Evolutionary conservation across 2,888 invertebrate genomes (phyloP).

Genomic region (Adela reaumurella): DNA sequence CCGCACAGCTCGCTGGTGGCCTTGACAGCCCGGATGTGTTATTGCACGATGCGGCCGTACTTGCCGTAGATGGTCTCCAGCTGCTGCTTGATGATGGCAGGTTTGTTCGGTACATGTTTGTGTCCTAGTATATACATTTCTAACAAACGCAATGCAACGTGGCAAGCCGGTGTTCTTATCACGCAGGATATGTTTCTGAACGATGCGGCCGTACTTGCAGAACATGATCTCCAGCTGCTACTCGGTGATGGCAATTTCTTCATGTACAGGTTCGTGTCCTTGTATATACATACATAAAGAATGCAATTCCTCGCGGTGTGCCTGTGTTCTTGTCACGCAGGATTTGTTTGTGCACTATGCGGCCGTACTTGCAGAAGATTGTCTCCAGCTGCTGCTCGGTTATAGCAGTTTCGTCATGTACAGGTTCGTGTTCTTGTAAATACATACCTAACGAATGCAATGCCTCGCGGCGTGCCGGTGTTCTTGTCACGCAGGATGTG

Average conservation of each 20-base stretch:
- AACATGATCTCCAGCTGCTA: too few species aligned
- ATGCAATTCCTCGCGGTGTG: constrained; percentile 77
- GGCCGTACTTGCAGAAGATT: constrained; percentile 84
- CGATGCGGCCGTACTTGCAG: too few species aligned
- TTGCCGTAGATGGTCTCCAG: constrained; percentile 26
- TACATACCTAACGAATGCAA: constrained; percentile 84
- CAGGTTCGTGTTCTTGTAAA: not conserved
- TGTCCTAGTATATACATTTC: constrained; percentile 47
- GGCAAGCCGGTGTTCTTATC: constrained; percentile 87
- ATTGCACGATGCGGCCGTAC: constrained; percentile 1
- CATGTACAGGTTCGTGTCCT: too few species aligned
- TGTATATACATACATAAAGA: not conserved
- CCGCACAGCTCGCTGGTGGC: too few species aligned
- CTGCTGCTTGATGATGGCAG: constrained; percentile 65
- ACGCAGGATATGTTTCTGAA: constrained; percentile 58
- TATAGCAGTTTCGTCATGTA: too few species aligned
- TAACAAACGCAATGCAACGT: constrained; percentile 88
- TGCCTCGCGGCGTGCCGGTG: constrained; percentile 83
- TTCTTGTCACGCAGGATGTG: constrained; percentile 86
- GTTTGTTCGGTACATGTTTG: not conserved
- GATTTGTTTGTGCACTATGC: constrained; percentile 89
- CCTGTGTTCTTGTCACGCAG: constrained; percentile 86
- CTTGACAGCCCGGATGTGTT: not conserved
- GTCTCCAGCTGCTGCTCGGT: constrained; percentile 82
- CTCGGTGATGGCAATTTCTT: too few species aligned